Evolutionary conservation across 2,888 invertebrate species (phyloP), one percentile per base, ranked within the genome.

Genomic region (Plagiodera versicolora): DNA sequence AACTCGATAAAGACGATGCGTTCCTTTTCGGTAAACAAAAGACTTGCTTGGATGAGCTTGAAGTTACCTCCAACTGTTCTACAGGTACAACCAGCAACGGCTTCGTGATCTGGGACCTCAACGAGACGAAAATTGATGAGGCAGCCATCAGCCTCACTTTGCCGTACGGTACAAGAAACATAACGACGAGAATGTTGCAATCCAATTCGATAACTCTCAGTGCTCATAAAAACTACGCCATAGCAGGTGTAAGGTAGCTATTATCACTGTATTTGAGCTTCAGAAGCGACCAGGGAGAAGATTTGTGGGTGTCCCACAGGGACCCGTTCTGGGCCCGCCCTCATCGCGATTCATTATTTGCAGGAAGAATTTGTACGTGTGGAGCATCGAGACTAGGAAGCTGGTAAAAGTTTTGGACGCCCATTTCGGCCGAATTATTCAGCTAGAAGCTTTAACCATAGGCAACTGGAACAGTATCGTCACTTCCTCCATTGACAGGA

Each of bases 401-500:
- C 83, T 98, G 63, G 88, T 96, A 24, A 98, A 98, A 81, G 87
- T 95, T 1, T 81, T 98, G 17, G 98, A 98, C 76, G 98, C 98
- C 0, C 98, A 98, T 80, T 98, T 98, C 72, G 98, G 96, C 0
- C 84, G 98, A 61, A 98, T 98, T 10, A 94, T 98, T 58, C 94
- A 95, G 70, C 81, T 98, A 60, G 92, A 92, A 69, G 89, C 95
- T 0, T 81, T 98, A 39, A 93, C 92, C 0, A 87, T 94, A 14
- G 93, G 92, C 0, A 88, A 90, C 66, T 95, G 95, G 95, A 95
- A 95, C 78, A 93, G 92, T 77, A 89, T 97, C 4, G 94, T 98
- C 50, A 98, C 98, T 0, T 96, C 98, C 0, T 98, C 98, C 0
- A 96, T 98, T 51, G 98, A 99, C 80, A 87, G 98, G 62, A 95